phyloP scores from a whole-genome alignment of 2,113 vertebrate genomes.

The Oncorhynchus clarkii region DNA sequence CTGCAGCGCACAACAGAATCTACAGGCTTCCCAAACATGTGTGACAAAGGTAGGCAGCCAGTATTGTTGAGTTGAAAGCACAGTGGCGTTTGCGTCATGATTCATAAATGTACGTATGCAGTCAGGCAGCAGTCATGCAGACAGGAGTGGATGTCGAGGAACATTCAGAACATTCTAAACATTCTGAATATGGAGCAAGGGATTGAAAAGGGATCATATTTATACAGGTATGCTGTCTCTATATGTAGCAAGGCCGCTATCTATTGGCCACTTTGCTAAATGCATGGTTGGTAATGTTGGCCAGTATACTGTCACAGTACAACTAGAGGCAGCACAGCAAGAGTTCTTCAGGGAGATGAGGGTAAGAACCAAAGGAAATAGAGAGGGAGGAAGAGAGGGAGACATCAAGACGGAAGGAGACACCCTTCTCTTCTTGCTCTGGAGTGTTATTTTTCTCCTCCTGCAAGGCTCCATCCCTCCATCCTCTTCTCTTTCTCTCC shows the following conservation, averaged over 20 bases:
- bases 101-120: not conserved
- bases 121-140: not conserved
- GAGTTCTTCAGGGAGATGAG: not conserved
- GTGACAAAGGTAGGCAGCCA: not conserved
- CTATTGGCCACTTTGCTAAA: no score
- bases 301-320: not conserved
- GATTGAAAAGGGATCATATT: no score
- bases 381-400: not conserved
- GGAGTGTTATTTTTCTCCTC: not conserved
- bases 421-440: not conserved
- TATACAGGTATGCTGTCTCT: no score
- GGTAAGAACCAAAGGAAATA: not conserved
- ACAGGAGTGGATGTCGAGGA: not conserved
- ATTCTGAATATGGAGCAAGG: no score
- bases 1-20: not conserved
- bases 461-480: not conserved
- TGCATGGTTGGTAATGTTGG: no score
- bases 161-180: not conserved
- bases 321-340: not conserved
- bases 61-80: not conserved
- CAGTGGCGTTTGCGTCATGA: not conserved
- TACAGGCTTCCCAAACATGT: not conserved
- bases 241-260: no score
- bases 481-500: constrained; percentile 1
- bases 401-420: no score